Base-by-base conservation (phyloP, 2,113 vertebrate species). In the Jaculus jaculus region DNA sequence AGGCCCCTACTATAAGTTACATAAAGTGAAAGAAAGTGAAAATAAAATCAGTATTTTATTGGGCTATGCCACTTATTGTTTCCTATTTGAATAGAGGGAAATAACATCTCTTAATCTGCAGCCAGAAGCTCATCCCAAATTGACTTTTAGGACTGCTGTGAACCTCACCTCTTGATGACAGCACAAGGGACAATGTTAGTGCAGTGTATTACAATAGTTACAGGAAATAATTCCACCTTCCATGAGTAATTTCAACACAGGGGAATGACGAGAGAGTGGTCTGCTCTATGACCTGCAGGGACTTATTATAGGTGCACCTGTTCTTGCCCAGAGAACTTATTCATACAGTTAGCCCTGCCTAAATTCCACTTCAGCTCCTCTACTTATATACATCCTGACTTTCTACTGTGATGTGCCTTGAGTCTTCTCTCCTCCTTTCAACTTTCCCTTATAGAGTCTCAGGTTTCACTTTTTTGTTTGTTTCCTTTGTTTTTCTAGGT, bases 401-500 rank as follows among this genome's bases (percentile, higher is more conserved):
- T 78, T 73, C 51, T 82, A 63, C 80, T 12, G 68, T 79, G 15
- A 66, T 23, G n/a, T 0, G 15, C 18, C 47, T 65, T 72, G 42
- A 87, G n/a, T 61, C 54, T 32, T 42, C 0, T 28, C 58, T 84
- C 54, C 89, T 88, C 84, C 63, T 63, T 88, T 78, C 63, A 84
- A 80, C n/a, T 81, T 75, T 96, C 5, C 18, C 68, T 73, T 80
- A 72, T 16, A 92, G 61, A 26, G 81, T 87, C n/a, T n/a, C n/a
- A n/a, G n/a, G n/a, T n/a, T n/a, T n/a, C n/a, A n/a, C n/a, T n/a
- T n/a, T n/a, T n/a, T n/a, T n/a, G n/a, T n/a, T n/a, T n/a, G n/a
- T n/a, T n/a, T n/a, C n/a, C n/a, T n/a, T n/a, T n/a, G n/a, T n/a
- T n/a, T n/a, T n/a, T n/a, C n/a, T n/a, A n/a, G n/a, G n/a, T n/a